Evolutionary conservation across 2,113 vertebrate species (phyloP).

Genomic region (Numenius arquata): DNA sequence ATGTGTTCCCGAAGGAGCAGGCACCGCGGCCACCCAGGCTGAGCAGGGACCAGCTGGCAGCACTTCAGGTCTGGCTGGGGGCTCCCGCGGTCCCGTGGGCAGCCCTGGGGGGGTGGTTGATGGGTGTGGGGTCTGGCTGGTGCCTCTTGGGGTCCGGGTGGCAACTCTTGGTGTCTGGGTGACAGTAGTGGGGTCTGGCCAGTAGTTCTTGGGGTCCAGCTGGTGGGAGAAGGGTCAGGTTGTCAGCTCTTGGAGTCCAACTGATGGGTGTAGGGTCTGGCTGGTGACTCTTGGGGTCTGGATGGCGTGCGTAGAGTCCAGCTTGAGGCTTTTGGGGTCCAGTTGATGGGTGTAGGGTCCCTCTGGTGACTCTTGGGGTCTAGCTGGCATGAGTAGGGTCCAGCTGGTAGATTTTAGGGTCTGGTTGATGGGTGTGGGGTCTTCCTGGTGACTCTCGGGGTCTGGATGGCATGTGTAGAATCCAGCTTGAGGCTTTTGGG

Average conservation of each 20-base stretch:
- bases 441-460: too few species aligned
- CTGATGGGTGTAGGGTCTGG: background rate
- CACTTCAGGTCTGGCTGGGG: background rate
- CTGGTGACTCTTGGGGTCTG: background rate
- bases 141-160: rapidly evolving
- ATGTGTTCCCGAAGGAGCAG: background rate
- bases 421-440: rapidly evolving
- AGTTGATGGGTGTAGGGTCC: background rate
- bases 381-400: background rate
- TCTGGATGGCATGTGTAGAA: background rate
- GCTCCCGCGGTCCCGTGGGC: background rate
- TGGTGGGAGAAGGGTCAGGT: background rate
- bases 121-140: background rate
- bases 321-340: background rate
- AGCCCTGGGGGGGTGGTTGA: background rate
- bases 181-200: too few species aligned
- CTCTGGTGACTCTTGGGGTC: background rate
- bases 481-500: background rate
- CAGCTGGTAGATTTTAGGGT: rapidly evolving
- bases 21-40: background rate
- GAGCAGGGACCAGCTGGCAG: background rate
- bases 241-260: background rate
- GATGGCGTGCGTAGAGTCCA: background rate
- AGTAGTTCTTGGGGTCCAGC: background rate
- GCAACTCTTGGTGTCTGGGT: background rate